A percentile compares a stretch with the other conserved stretches of the same genome.
These are phyloP conservation scores for Acleris holmiana DNA, from an alignment of 2,888 invertebrate species.

Conservation along the genomic window DNA sequence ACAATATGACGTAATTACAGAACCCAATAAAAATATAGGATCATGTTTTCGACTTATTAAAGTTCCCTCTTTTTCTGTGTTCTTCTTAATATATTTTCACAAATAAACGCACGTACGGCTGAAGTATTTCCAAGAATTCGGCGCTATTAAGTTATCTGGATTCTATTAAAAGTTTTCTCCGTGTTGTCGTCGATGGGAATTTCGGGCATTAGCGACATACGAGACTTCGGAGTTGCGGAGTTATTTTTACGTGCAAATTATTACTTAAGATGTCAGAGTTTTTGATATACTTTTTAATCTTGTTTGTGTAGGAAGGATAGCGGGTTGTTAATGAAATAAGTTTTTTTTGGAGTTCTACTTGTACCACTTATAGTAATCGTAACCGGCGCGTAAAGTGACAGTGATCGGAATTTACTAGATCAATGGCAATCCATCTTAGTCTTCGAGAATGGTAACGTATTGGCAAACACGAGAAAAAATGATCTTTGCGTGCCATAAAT, in stretches of 20 bases:
- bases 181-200: conserved; percentile 27
- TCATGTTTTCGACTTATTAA: conserved; percentile 18
- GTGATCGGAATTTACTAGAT: no score
- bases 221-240: conserved; percentile 16
- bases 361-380: background rate
- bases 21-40: conserved; percentile 1
- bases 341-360: no score
- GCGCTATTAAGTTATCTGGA: conserved; percentile 48
- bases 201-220: conserved; percentile 4
- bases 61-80: conserved; percentile 1
- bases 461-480: no score
- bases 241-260: conserved; percentile 21
- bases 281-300: background rate
- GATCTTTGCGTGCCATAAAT: no score
- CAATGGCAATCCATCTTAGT: no score
- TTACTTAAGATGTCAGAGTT: conserved; percentile 13
- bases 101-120: conserved; percentile 6
- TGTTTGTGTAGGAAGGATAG: background rate
- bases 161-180: conserved; percentile 54
- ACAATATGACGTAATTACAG: conserved; percentile 11
- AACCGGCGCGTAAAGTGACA: no score
- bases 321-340: background rate
- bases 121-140: conserved; percentile 42
- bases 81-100: conserved; percentile 10
- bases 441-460: no score